Conservation (phyloP, 2,797 vertebrate genomes). For the Micrastur ruficollis region DNA sequence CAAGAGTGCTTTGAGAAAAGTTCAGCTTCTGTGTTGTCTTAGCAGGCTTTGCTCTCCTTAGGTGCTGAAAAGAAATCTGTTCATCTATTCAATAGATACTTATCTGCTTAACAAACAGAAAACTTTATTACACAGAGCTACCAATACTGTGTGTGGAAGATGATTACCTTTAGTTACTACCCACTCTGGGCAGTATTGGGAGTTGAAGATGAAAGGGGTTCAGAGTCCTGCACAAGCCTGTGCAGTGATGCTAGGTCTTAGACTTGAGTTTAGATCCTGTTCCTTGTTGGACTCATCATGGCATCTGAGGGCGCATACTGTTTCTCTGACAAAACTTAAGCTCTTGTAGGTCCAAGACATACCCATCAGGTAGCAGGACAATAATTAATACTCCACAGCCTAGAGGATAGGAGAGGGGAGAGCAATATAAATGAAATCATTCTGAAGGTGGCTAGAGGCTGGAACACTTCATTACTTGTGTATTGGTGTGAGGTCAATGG, state of each 20-base stretch:
- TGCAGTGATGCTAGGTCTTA: background rate
- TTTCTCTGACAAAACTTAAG: background rate
- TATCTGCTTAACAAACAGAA: background rate
- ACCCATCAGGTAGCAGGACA: background rate
- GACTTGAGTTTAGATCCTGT: background rate
- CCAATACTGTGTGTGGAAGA: background rate
- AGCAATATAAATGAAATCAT: background rate
- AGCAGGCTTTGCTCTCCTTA: background rate
- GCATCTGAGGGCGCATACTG: background rate
- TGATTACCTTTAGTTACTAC: background rate
- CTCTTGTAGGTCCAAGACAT: background rate
- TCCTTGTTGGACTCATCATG: background rate
- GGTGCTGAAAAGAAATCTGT: background rate
- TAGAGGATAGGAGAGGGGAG: background rate
- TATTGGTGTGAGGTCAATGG: background rate
- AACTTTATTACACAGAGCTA: background rate
- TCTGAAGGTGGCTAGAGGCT: background rate
- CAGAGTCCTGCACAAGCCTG: background rate
- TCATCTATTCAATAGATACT: background rate
- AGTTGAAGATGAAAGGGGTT: background rate
- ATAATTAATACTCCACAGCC: background rate
- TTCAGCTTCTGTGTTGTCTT: background rate
- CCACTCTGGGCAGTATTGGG: background rate
- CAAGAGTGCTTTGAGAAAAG: background rate
- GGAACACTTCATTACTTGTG: background rate